These are phyloP conservation scores for Sinentomon sp. DNA, from an alignment of 2,888 invertebrate species.

Conservation along the genomic window DNA sequence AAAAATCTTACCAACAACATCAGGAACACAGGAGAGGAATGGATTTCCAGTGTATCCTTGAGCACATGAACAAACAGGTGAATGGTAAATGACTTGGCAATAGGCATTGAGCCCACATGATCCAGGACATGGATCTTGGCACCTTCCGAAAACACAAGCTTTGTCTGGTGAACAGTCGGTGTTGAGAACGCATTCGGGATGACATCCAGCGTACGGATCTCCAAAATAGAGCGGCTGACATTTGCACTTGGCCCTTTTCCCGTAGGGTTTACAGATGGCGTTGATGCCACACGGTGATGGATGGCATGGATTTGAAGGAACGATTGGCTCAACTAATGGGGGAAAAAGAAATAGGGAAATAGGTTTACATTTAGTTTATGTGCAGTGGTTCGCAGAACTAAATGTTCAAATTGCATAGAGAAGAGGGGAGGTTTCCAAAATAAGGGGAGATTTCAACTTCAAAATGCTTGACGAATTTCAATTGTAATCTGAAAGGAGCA, in stretches of 20 bases:
- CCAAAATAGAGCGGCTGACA: constrained; percentile 69
- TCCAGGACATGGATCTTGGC: constrained; percentile 51
- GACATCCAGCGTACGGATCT: constrained; percentile 60
- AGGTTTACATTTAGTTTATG: too few species aligned
- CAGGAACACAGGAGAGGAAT: constrained; percentile 25
- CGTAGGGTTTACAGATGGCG: constrained; percentile 10
- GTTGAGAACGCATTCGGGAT: constrained; percentile 53
- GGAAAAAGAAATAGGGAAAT: too few species aligned
- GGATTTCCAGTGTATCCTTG: constrained; percentile 50
- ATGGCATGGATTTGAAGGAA: constrained; percentile 22
- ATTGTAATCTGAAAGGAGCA: too few species aligned
- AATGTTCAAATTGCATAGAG: too few species aligned
- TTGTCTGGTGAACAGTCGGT: constrained; percentile 39
- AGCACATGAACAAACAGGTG: constrained; percentile 56
- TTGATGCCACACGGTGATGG: constrained; percentile 23
- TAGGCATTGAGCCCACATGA: constrained; percentile 47
- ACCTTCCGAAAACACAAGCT: constrained; percentile 48
- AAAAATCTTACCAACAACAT: too few species aligned
- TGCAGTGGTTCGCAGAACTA: too few species aligned
- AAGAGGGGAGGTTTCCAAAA: too few species aligned
- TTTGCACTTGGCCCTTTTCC: constrained; percentile 36
- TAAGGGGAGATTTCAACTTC: too few species aligned
- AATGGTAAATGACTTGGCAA: constrained; percentile 54
- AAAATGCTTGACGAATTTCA: too few species aligned
- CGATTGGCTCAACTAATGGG: constrained; percentile 17